These are phyloP conservation scores for Psammodynastes pulverulentus DNA, from an alignment of 2,113 vertebrate species.

Conservation along the genomic window DNA sequence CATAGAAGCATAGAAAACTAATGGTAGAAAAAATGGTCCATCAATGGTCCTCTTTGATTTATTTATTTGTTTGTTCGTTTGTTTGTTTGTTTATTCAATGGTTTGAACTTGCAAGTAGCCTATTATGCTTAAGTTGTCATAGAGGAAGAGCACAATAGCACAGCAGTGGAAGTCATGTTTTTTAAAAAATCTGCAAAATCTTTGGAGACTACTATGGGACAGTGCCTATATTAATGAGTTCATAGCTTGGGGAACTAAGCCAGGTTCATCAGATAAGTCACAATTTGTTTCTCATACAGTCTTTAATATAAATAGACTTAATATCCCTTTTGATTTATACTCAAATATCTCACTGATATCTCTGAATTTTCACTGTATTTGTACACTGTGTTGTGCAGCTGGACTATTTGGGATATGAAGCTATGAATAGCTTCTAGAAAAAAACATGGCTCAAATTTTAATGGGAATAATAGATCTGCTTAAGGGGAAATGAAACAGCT, in stretches of 20 bases:
- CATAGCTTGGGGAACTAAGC: no score
- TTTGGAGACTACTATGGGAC: not conserved
- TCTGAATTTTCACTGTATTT: not conserved
- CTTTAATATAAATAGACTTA: not conserved
- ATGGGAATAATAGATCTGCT: not conserved
- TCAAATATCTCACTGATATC: not conserved
- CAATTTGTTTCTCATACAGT: not conserved
- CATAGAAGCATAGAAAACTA: not conserved
- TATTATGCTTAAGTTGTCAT: not conserved
- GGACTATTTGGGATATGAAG: not conserved
- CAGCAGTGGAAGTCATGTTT: not conserved
- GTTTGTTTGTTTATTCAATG: no score
- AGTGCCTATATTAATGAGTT: not conserved
- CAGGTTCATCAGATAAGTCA: not conserved
- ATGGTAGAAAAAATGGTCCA: not conserved
- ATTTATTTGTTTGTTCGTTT: no score
- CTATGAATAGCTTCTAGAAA: not conserved
- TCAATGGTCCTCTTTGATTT: no score
- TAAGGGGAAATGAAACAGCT: conserved; percentile 25
- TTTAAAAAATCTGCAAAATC: not conserved
- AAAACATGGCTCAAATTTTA: not conserved
- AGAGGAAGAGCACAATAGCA: not conserved
- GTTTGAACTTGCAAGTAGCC: not conserved
- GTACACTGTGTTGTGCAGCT: not conserved
- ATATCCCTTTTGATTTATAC: not conserved